Percentiles rank a stretch among this genome's conserved stretches.
Conservation (phyloP, 2,113 vertebrate species). For the Mus pahari region DNA sequence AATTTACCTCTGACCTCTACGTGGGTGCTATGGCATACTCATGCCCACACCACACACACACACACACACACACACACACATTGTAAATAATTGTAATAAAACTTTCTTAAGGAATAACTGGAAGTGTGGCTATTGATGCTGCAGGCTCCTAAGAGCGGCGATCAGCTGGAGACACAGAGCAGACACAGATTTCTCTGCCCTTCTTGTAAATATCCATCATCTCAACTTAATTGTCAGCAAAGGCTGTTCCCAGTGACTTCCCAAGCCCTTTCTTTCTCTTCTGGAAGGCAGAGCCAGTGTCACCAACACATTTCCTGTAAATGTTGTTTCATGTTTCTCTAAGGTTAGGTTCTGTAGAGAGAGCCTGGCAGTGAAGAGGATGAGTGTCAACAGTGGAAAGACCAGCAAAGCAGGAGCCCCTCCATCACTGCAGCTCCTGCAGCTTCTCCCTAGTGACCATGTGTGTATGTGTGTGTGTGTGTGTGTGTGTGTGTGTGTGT, state of each 20-base stretch:
- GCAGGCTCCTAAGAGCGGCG: background rate
- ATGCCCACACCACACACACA: background rate
- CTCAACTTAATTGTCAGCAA: background rate
- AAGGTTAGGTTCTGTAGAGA: background rate
- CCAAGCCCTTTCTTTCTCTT: background rate
- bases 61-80: background rate
- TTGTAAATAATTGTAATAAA: background rate
- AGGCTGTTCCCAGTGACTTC: background rate
- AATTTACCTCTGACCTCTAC: background rate
- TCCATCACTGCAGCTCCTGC: background rate
- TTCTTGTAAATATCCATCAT: background rate
- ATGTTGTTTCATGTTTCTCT: background rate
- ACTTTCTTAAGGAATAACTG: background rate
- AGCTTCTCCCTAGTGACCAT: background rate
- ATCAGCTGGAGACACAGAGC: background rate
- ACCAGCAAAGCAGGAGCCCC: background rate
- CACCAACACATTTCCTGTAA: background rate
- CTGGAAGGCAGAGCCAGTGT: background rate
- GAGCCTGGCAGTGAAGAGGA: background rate
- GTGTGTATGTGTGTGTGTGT: background rate
- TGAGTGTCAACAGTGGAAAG: background rate
- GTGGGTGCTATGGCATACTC: background rate
- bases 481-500: background rate
- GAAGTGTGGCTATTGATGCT: background rate
- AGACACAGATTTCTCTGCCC: background rate